Percentiles rank a stretch among this genome's conserved stretches.
These are phyloP conservation scores for Mellivora capensis DNA, from an alignment of 2,113 vertebrate genomes.

Conservation along the genomic window DNA sequence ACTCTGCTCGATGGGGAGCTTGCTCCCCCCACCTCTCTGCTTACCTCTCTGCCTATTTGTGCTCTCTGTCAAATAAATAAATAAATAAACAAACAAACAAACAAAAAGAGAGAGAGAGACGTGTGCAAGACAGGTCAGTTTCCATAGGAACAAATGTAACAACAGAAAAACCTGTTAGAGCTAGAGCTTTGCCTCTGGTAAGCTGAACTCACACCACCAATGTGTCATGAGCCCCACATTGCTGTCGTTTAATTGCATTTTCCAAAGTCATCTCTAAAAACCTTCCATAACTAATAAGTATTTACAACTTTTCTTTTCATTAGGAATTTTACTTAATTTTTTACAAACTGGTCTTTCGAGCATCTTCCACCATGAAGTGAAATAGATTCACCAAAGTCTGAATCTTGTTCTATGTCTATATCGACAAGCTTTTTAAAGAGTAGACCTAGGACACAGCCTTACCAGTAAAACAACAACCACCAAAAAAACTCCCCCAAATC, in stretches of 20 bases:
- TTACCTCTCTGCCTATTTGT: too few species aligned
- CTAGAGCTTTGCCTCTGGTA: neutral
- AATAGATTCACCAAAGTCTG: neutral
- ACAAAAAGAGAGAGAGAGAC: neutral
- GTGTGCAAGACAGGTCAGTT: constrained; percentile 59
- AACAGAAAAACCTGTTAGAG: neutral
- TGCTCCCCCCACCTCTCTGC: too few species aligned
- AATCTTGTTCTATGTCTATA: neutral
- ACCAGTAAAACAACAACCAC: neutral
- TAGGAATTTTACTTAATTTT: neutral
- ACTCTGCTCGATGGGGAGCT: too few species aligned
- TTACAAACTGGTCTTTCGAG: neutral
- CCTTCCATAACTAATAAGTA: neutral
- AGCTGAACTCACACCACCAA: constrained; percentile 17
- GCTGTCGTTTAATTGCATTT: constrained; percentile 16
- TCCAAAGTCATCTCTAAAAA: constrained; percentile 5
- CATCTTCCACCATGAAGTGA: neutral
- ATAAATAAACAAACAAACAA: too few species aligned
- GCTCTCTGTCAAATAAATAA: too few species aligned
- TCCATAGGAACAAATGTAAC: constrained; percentile 71
- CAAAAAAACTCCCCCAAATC: neutral
- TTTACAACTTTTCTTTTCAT: neutral
- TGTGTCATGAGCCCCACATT: neutral
- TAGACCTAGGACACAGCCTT: neutral
- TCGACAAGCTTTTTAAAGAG: neutral